A percentile compares a stretch with the other conserved stretches of the same genome.
These are phyloP conservation scores for Anaspis maculata DNA, from an alignment of 2,888 invertebrate species.

Conservation along the genomic window DNA sequence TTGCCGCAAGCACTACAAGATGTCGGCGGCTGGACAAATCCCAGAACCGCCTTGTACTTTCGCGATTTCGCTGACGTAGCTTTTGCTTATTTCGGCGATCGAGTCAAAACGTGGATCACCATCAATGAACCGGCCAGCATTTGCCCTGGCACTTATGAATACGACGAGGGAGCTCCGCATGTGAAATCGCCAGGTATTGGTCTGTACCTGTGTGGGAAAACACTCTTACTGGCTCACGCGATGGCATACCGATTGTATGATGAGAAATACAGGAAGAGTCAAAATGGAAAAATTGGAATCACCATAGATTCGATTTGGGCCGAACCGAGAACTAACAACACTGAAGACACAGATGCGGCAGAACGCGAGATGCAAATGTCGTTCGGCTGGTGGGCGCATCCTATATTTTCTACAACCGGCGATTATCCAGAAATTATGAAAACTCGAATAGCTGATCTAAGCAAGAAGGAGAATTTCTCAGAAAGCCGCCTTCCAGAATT, in stretches of 20 bases:
- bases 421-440: conserved; percentile 49
- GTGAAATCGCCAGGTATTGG: conserved; percentile 46
- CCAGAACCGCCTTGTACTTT: conserved; percentile 50
- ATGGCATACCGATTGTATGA: conserved; percentile 53
- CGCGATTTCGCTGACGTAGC: conserved; percentile 51
- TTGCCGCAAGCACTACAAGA: conserved; percentile 45
- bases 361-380: conserved; percentile 48
- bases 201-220: conserved; percentile 56
- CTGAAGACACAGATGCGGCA: conserved; percentile 47
- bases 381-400: conserved; percentile 44
- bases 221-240: conserved; percentile 57
- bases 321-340: conserved; percentile 44
- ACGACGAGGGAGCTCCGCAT: conserved; percentile 43
- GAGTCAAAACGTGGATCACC: conserved; percentile 47
- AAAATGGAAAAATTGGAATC: conserved; percentile 49
- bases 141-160: conserved; percentile 34
- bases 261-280: conserved; percentile 38
- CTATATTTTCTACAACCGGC: conserved; percentile 43
- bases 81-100: conserved; percentile 29
- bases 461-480: conserved; percentile 38
- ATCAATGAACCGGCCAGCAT: conserved; percentile 46
- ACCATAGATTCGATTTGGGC: conserved; percentile 50
- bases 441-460: conserved; percentile 37
- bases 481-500: conserved; percentile 44
- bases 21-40: conserved; percentile 56